A percentile compares a stretch with the other conserved stretches of the same genome.
phyloP scores from a whole-genome alignment of 2,888 invertebrate species.

The Callyntrura guangdongensis region DNA sequence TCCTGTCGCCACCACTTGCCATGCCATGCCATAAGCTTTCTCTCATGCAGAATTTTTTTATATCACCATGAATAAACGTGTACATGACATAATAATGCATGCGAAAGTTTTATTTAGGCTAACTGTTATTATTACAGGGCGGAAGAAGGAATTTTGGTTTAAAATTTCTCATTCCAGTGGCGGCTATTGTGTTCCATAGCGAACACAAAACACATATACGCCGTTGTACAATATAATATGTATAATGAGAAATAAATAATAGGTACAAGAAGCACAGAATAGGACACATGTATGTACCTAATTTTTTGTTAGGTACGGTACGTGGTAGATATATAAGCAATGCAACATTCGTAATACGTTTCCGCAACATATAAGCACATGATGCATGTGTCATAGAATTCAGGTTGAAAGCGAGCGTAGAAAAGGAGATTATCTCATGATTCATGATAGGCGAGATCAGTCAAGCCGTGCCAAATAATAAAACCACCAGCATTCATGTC shows the following conservation, averaged over 20 bases:
- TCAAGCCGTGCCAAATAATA: slow-evolving; percentile 60
- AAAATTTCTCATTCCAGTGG: neutral
- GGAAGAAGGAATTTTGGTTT: neutral
- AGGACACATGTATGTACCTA: too few relatives aligned
- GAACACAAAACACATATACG: neutral
- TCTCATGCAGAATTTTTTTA: neutral
- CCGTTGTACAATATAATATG: neutral
- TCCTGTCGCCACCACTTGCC: neutral
- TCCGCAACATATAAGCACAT: neutral
- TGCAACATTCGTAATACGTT: too few relatives aligned
- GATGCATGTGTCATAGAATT: slow-evolving; percentile 21
- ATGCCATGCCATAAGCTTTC: neutral
- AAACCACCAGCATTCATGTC: slow-evolving; percentile 2
- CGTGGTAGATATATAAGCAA: too few relatives aligned
- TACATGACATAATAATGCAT: neutral
- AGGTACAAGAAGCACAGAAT: too few relatives aligned
- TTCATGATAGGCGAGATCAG: slow-evolving; percentile 67
- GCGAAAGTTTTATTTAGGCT: too few relatives aligned
- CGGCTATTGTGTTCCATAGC: neutral
- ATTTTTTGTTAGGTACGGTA: too few relatives aligned
- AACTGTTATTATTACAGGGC: too few relatives aligned
- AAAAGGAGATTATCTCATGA: slow-evolving; percentile 72
- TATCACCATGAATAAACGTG: neutral
- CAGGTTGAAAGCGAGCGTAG: slow-evolving; percentile 40
- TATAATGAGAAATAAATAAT: too few relatives aligned